Evolutionary conservation across 2,888 invertebrate genomes (phyloP).

Genomic region (Deilephila elpenor): DNA sequence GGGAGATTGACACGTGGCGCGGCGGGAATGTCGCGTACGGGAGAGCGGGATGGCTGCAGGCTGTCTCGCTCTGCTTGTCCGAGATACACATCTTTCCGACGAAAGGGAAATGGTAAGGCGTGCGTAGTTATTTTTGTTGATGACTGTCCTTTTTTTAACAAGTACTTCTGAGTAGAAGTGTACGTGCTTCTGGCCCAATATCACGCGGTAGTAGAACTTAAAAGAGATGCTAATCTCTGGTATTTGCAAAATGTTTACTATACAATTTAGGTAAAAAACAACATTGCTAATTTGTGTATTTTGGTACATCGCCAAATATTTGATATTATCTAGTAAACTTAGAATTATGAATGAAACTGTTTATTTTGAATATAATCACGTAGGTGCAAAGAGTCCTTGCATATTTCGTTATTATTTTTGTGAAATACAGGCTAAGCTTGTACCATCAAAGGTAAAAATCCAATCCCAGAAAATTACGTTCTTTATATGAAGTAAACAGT

Average conservation of each 20-base stretch:
- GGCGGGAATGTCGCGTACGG: slow-evolving; percentile 64
- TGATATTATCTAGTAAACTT: too few species aligned
- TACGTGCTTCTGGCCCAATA: slow-evolving; percentile 33
- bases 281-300: not conserved
- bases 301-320: too few species aligned
- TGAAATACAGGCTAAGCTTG: too few species aligned
- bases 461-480: too few species aligned
- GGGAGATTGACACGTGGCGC: slow-evolving; percentile 73
- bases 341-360: too few species aligned
- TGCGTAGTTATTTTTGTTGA: slow-evolving; percentile 66
- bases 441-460: too few species aligned
- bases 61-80: slow-evolving; percentile 63
- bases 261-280: not conserved
- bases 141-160: slow-evolving; percentile 60
- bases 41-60: slow-evolving; percentile 59
- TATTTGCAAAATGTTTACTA: not conserved
- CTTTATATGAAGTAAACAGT: too few species aligned
- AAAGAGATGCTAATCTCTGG: not conserved
- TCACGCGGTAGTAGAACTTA: not conserved
- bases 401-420: too few species aligned
- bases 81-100: slow-evolving; percentile 72
- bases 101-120: slow-evolving; percentile 74
- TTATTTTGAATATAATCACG: too few species aligned
- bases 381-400: too few species aligned
- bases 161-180: slow-evolving; percentile 38